Evolutionary conservation across 2,113 vertebrate genomes (phyloP), one percentile per base, ranked within the genome.

Genomic region (Xiphophorus couchianus): DNA sequence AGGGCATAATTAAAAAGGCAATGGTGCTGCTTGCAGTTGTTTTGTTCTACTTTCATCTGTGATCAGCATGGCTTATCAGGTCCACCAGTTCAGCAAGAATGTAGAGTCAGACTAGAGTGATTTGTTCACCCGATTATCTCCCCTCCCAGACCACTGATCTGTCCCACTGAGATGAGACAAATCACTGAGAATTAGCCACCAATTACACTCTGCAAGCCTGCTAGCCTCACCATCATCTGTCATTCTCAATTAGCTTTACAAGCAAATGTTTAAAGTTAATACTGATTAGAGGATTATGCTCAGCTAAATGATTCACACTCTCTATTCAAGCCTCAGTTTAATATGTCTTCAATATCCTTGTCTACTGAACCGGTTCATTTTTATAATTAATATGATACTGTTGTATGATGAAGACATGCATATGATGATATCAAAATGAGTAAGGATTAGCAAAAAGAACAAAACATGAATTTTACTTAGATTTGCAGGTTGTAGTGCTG

Each of bases 41-140:
- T 74, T 71, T 85, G 42, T 61, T 9, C 48, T 58, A 37, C 66
- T 74, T 54, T 88, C 65, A 62, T 80, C 73, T 68, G 35, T 68
- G 79, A 83, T 83, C 81, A 76, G 71, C 62, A 51, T 74, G 68
- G 73, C 79, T 86, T 79, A 85, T 85, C 71, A 39, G 77, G 81
- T 78, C 78, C 74, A 76, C 58, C 58, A 66, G 77, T 87, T 84
- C 73, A 85, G 80, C 77, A 65, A 70, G 62, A 85, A 76, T 82
- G 81, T 78, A 74, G 67, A 84, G 77, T 78, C 71, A 81, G 77
- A 82, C 81, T 72, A 65, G 73, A 81, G 81, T 79, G 86, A 92
- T 91, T 88, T 83, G 88, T 90, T 92, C 87, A 87, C 77, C 84
- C 89, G 89, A 92, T 90, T 90, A 92, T 90, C 85, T 82, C 71